Percentiles rank a stretch among this genome's conserved stretches.
These are phyloP conservation scores for Hypotaenidia philippensis DNA, from an alignment of 2,797 vertebrate genomes.

Conservation along the genomic window DNA sequence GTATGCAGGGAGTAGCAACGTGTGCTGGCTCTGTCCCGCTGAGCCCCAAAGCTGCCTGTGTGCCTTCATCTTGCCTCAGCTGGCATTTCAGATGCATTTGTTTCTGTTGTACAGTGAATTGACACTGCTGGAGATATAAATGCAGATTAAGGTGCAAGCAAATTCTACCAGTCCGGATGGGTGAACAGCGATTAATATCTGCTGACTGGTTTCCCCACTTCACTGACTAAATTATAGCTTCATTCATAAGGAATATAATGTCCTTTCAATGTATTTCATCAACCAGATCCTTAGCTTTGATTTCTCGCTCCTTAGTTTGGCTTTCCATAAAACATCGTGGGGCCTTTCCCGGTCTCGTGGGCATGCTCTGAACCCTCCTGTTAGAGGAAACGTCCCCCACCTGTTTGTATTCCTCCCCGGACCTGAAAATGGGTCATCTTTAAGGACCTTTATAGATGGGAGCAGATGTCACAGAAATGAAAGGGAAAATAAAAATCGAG, in stretches of 20 bases:
- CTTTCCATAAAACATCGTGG: background rate
- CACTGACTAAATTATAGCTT: conserved; percentile 8
- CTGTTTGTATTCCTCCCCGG: background rate
- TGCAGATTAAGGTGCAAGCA: conserved; percentile 24
- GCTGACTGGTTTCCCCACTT: conserved; percentile 55
- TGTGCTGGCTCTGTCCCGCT: background rate
- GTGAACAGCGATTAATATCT: conserved; percentile 34
- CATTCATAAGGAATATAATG: background rate
- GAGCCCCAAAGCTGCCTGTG: background rate
- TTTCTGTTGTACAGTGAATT: conserved; percentile 7
- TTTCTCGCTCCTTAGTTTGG: background rate
- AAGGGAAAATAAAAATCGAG: background rate
- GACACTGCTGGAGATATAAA: conserved; percentile 45
- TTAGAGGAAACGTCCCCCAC: background rate
- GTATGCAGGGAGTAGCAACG: background rate
- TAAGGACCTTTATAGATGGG: background rate
- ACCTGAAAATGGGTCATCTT: background rate
- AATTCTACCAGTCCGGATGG: conserved; percentile 32
- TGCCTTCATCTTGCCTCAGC: background rate
- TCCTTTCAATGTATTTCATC: conserved; percentile 23
- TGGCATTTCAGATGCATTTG: conserved; percentile 33
- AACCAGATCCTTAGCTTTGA: background rate
- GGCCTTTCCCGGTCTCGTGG: background rate
- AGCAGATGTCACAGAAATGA: background rate
- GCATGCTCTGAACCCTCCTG: background rate